Evolutionary conservation across 2,113 vertebrate species (phyloP), one percentile per base, ranked within the genome.

Genomic region (Limnothrissa miodon): DNA sequence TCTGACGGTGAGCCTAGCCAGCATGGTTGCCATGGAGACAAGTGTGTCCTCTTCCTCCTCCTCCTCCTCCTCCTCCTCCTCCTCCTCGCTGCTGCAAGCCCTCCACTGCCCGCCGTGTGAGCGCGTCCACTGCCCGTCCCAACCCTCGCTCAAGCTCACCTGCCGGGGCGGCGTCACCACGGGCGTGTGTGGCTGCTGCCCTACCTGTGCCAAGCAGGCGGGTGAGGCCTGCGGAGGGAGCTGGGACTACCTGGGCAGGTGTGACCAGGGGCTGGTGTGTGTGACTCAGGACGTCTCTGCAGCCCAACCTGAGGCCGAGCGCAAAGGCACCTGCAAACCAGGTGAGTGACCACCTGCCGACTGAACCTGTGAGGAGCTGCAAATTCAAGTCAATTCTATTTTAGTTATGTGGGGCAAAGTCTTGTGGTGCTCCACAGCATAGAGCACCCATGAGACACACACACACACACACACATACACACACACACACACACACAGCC

Each of bases 191-290:
- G 92, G 93, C 80, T 94, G 93, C 90, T 94, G 94, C 86, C 91
- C 93, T 0, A 87, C 86, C 0, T 94, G 93, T 62, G 92, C 93
- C 84, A 88, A 85, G 42, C 87, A 51, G 0, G 87, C 84, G 39
- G 93, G 90, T 23, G 92, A 94, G 85, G 87, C 46, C 87, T 94
- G 93, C 5, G 94, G 93, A 6, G 94, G 93, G 1, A 82, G 88
- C 0, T 94, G 93, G 94, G 92, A 93, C 86, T 92, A 93, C 25
- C 86, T 94, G 90, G 93, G 94, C 39, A 95, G 93, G 86, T 94
- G 93, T 56, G 92, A 93, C 4, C 84, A 92, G 84, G 92, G 92
- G 0, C 86, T 94, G 89, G 84, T 93, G 81, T 94, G 94, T 33
- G 80, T 91, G 48, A 81, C 89, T 78, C 79, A 87, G 88, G 66